Base-by-base conservation (phyloP, 2,888 invertebrate species). In the Scaptomyza polygonia region DNA sequence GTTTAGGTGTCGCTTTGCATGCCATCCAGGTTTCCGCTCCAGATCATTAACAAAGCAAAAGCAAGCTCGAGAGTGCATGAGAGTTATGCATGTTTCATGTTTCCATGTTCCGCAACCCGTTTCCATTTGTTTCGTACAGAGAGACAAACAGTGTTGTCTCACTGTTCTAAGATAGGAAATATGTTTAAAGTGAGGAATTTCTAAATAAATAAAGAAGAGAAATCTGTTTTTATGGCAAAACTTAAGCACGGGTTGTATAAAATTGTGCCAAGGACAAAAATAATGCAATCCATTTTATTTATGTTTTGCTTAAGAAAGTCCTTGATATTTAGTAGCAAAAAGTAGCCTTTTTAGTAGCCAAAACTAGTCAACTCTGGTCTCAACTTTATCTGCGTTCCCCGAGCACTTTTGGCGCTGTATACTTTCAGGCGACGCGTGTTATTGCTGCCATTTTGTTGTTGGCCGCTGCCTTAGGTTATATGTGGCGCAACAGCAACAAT, bases 21-120 rank as follows among this genome's bases (percentile, higher is more conserved):
- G 62, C 70, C 70, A 74, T 69, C 51, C 53, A 70, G 71, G 71
- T 79, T 86, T 84, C 84, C 86, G 86, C 83, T 84, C 81, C 71
- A 84, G 76, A 84, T 86, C 79, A 79, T 84, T 75, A 81, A 74
- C 79, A 86, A 81, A 84, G 81, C 78, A 63, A 43, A 49, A 49
- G 66, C 62, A 21, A 44, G 47, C 16, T 16, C 9, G 16, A 16
- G 9, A 39, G 39, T 39, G 16, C 5, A 39, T 32, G 18, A 43
- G 75, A 36, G 32, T 44, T 75, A 49, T 73, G 65, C 62, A 57
- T 51, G 45, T 66, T 57, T 25, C 66, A 27, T 44, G 27, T 36
- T 5, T 18, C 44, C 40, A n/a, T 27, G 58, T 53, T 18, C 14
- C 16, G 53, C 34, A n/a, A 8, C 7, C 18, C 25, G 36, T 16